Evolutionary conservation across 2,797 vertebrate species (phyloP).

Genomic region (Nannoperca australis): DNA sequence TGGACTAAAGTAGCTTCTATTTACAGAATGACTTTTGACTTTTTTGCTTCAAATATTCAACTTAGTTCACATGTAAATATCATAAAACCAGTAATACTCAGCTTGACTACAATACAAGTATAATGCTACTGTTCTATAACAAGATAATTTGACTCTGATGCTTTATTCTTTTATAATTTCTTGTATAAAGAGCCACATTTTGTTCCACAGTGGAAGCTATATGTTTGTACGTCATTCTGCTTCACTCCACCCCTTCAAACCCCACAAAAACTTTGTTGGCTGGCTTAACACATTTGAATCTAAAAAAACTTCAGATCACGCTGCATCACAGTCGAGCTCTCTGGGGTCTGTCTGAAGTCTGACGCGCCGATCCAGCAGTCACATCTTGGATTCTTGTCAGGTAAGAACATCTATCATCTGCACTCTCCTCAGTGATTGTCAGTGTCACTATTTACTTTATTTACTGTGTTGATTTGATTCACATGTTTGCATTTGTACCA

Average conservation of each 20-base stretch:
- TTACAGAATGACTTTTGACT: not conserved
- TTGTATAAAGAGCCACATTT: not conserved
- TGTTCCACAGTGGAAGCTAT: slow-evolving; percentile 2
- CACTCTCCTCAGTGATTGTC: not conserved
- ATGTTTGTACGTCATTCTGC: slow-evolving; percentile 23
- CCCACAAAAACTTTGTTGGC: slow-evolving; percentile 68
- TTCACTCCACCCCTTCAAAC: slow-evolving; percentile 54
- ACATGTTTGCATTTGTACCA: slow-evolving; percentile 7
- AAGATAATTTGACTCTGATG: not conserved
- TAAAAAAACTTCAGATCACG: slow-evolving; percentile 44
- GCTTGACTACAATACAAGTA: not conserved
- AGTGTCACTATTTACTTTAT: not conserved
- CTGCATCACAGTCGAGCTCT: slow-evolving; percentile 36
- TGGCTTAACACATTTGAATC: slow-evolving; percentile 49
- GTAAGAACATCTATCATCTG: slow-evolving; percentile 20
- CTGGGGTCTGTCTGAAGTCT: slow-evolving; percentile 42
- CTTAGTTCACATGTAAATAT: slow-evolving; percentile 14
- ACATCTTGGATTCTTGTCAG: slow-evolving; percentile 55
- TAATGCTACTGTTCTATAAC: not conserved
- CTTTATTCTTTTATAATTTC: not conserved
- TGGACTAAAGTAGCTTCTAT: not conserved
- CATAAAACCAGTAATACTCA: not conserved
- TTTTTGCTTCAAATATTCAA: not conserved
- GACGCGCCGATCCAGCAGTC: slow-evolving; percentile 28
- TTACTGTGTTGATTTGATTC: slow-evolving; percentile 13